A percentile compares a stretch with the other conserved stretches of the same genome.
These are phyloP conservation scores for Graphium colonna DNA, from an alignment of 2,888 invertebrate genomes.

Conservation along the genomic window DNA sequence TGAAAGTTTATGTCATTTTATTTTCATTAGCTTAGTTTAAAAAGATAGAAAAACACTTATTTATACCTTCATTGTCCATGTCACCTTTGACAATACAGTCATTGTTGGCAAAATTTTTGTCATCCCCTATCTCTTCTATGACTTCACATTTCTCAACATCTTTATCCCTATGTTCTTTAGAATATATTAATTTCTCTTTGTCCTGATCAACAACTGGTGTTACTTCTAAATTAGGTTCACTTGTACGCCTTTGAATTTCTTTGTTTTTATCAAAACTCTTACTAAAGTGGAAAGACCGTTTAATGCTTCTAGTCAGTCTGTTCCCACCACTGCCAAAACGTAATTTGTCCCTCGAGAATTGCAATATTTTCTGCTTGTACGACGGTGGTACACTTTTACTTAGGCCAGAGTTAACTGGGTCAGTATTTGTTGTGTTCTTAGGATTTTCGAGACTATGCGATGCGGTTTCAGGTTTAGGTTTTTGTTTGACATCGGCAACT, in stretches of 20 bases:
- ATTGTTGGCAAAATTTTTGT: conserved; percentile 66
- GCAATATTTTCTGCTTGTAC: conserved; percentile 72
- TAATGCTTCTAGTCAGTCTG: conserved; percentile 69
- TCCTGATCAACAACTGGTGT: conserved; percentile 47
- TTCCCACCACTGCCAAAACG: conserved; percentile 72
- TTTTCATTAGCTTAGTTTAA: too few species aligned
- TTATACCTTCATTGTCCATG: conserved; percentile 56
- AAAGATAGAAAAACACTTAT: not conserved
- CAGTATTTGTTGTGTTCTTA: conserved; percentile 64
- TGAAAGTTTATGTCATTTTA: too few species aligned
- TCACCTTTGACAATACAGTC: conserved; percentile 52
- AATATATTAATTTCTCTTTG: conserved; percentile 49
- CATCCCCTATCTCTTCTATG: conserved; percentile 64
- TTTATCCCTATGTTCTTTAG: conserved; percentile 68
- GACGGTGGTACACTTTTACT: conserved; percentile 77
- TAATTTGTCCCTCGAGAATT: conserved; percentile 72
- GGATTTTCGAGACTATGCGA: conserved; percentile 71
- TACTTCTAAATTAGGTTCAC: conserved; percentile 66
- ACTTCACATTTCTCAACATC: conserved; percentile 67
- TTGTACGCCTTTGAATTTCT: conserved; percentile 63
- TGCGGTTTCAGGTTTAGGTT: too few species aligned
- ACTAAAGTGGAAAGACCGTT: conserved; percentile 71
- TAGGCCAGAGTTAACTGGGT: conserved; percentile 56
- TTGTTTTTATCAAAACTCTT: conserved; percentile 72
- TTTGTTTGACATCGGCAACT: too few species aligned